A percentile compares a stretch with the other conserved stretches of the same genome.
Evolutionary conservation across 2,113 vertebrate species (phyloP).

Genomic region (Oophaga pumilio): DNA sequence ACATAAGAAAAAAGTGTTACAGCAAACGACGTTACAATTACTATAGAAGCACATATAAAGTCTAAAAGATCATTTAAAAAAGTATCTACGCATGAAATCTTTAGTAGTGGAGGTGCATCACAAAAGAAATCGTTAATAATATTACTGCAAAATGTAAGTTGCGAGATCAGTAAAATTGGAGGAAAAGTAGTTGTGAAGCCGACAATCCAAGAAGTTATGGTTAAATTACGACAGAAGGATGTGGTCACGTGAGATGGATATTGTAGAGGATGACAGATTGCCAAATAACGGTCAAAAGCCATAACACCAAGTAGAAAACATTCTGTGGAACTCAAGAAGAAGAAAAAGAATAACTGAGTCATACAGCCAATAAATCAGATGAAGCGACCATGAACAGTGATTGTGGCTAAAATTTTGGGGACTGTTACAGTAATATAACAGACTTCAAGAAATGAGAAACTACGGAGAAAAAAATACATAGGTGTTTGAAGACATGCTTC

Average conservation of each 20-base stretch:
- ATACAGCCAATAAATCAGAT: conserved; percentile 28
- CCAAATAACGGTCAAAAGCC: conserved; percentile 61
- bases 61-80: conserved; percentile 15
- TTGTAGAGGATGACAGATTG: conserved; percentile 57
- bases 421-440: conserved; percentile 51
- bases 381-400: not conserved
- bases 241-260: conserved; percentile 29
- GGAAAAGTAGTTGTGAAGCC: conserved; percentile 36
- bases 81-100: conserved; percentile 20
- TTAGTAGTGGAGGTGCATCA: conserved; percentile 8
- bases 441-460: conserved; percentile 62
- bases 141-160: conserved; percentile 32
- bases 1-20: conserved; percentile 26
- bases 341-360: conserved; percentile 40
- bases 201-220: not conserved
- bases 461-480: conserved; percentile 61
- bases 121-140: conserved; percentile 36
- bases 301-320: conserved; percentile 58
- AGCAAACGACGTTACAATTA: conserved; percentile 17
- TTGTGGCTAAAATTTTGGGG: conserved; percentile 40
- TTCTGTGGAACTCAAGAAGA: conserved; percentile 54
- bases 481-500: conserved; percentile 56
- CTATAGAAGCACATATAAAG: conserved; percentile 23
- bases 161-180: conserved; percentile 5
- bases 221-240: not conserved